These are phyloP conservation scores for Gallinago paraguaiae DNA, from an alignment of 2,113 vertebrate species.

Conservation along the genomic window DNA sequence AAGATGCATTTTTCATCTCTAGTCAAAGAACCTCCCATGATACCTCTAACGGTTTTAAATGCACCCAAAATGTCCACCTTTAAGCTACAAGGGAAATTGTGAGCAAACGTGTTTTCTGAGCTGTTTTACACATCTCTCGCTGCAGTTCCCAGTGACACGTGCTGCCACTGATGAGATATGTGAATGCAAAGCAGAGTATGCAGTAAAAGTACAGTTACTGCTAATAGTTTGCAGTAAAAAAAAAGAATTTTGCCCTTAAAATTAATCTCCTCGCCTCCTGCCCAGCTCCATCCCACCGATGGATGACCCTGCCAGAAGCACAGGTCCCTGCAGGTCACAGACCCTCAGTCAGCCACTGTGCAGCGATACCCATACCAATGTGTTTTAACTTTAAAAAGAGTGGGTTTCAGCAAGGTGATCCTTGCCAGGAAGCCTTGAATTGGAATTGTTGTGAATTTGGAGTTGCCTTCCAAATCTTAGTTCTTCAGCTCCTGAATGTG, in stretches of 20 bases:
- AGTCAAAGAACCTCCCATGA: background rate
- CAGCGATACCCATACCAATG: background rate
- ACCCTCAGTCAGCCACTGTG: background rate
- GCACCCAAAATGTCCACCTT: background rate
- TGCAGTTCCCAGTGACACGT: rapidly evolving
- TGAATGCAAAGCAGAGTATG: background rate
- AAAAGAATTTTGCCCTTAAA: background rate
- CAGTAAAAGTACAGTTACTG: background rate
- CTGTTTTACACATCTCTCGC: background rate
- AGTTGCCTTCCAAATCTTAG: background rate
- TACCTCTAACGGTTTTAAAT: background rate
- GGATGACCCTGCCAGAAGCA: background rate
- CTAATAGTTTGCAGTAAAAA: background rate
- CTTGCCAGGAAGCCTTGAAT: background rate
- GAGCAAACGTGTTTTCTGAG: background rate
- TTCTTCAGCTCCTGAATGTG: background rate
- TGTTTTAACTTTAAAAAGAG: background rate
- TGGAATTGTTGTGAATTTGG: background rate
- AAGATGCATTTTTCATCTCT: background rate
- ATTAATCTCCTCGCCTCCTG: background rate
- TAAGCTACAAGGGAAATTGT: background rate
- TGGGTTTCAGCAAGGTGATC: background rate
- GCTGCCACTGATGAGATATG: background rate
- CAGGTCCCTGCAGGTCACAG: background rate
- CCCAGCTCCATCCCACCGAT: background rate